These are phyloP conservation scores for Anguilla anguilla DNA, from an alignment of 2,797 vertebrate genomes.

Conservation along the genomic window DNA sequence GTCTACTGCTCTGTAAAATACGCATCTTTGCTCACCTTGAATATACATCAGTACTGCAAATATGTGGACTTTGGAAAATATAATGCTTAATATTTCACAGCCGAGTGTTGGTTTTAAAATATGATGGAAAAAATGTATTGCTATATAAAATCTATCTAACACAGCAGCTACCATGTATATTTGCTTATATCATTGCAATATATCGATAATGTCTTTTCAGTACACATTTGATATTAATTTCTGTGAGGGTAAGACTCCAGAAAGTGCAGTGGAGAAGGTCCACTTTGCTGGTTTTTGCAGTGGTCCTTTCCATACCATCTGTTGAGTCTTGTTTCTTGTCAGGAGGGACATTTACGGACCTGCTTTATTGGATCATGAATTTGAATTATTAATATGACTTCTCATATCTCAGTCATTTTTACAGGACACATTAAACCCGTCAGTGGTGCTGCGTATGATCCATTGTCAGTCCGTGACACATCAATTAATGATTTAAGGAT, in stretches of 20 bases:
- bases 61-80: not conserved
- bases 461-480: not conserved
- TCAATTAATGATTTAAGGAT: not conserved
- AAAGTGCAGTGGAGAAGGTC: not conserved
- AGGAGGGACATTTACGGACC: not conserved
- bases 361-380: not conserved
- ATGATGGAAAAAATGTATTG: too few relatives aligned
- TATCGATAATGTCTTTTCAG: too few relatives aligned
- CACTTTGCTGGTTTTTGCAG: not conserved
- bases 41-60: too few relatives aligned
- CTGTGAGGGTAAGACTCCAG: too few relatives aligned
- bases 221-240: too few relatives aligned
- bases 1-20: not conserved
- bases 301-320: constrained; percentile 31
- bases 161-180: too few relatives aligned
- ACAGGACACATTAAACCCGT: not conserved
- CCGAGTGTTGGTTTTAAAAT: too few relatives aligned
- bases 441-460: not conserved
- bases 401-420: constrained; percentile 4
- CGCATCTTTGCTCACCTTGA: not conserved
- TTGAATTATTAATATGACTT: not conserved
- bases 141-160: too few relatives aligned
- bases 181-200: too few relatives aligned
- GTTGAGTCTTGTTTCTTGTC: not conserved
- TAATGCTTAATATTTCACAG: not conserved